phyloP scores from a whole-genome alignment of 1,140 invertebrate species.

The Acromyrmex charruanus region DNA sequence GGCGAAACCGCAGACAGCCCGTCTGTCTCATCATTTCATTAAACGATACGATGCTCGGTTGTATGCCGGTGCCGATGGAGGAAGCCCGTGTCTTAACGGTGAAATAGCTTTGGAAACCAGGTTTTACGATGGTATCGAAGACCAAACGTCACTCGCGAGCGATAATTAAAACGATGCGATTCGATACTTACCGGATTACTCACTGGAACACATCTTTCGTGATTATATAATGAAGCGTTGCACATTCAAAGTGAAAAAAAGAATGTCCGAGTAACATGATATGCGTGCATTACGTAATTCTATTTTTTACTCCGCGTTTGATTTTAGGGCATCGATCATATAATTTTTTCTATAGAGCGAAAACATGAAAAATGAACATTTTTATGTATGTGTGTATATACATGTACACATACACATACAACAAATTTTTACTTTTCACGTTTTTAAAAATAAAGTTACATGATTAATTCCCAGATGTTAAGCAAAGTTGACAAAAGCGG shows the following conservation, averaged over 20 bases:
- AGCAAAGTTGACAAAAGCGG: too few relatives aligned
- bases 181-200: slow-evolving; percentile 6
- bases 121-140: slow-evolving; percentile 3
- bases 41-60: slow-evolving; percentile 59
- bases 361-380: too few relatives aligned
- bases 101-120: slow-evolving; percentile 15
- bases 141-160: neutral
- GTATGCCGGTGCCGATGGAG: slow-evolving; percentile 49
- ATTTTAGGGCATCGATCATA: neutral
- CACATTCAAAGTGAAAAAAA: neutral
- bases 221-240: neutral
- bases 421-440: too few relatives aligned
- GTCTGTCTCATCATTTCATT: slow-evolving; percentile 77
- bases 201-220: neutral
- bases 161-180: slow-evolving; percentile 26
- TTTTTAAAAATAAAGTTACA: too few relatives aligned
- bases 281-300: neutral
- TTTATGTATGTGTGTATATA: too few relatives aligned
- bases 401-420: too few relatives aligned
- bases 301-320: neutral
- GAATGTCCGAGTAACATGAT: neutral
- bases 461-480: too few relatives aligned
- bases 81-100: slow-evolving; percentile 29
- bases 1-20: slow-evolving; percentile 72
- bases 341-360: neutral